Conservation (phyloP, 2,113 vertebrate genomes). For the Otus sunia region DNA sequence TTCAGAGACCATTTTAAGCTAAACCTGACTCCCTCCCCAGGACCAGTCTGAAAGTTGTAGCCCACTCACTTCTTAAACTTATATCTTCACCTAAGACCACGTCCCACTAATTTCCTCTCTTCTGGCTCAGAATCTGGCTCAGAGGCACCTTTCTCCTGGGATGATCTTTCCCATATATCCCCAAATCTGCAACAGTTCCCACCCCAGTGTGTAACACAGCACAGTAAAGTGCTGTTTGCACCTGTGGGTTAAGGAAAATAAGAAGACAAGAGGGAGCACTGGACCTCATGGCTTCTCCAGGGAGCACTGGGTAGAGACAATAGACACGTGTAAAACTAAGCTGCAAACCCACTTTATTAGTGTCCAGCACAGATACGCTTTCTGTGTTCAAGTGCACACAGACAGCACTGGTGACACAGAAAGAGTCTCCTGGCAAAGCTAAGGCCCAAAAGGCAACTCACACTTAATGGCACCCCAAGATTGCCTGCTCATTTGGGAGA, state of each 20-base stretch:
- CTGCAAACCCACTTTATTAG: not conserved
- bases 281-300: not conserved
- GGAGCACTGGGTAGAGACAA: not conserved
- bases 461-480: rapidly evolving
- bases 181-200: not conserved
- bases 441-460: not conserved
- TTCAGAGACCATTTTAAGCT: not conserved
- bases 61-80: not conserved
- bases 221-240: not conserved
- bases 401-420: not conserved
- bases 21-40: not conserved
- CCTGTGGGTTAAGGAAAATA: not conserved
- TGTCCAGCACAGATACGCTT: not conserved
- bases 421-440: not conserved
- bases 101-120: not conserved
- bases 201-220: not conserved
- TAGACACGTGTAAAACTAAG: not conserved
- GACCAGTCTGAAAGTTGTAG: not conserved
- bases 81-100: not conserved
- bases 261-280: not conserved
- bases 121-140: not conserved
- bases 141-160: not conserved
- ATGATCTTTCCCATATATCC: not conserved
- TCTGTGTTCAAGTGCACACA: not conserved
- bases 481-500: not conserved